Evolutionary conservation across 2,888 invertebrate genomes (phyloP).

Genomic region (Machimus rusticus): DNA sequence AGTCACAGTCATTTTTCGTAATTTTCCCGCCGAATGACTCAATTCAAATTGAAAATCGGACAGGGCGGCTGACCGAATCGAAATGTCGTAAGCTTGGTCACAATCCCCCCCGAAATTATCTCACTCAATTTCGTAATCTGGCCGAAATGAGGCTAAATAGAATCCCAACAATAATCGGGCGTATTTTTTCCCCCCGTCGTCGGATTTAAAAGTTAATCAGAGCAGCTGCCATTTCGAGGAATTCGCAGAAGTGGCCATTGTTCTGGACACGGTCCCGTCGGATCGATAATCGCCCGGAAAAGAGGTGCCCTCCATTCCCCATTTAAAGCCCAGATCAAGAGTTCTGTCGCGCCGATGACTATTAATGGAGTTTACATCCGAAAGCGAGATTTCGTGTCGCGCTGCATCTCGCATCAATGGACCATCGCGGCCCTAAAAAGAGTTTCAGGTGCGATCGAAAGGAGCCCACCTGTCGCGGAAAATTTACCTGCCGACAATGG

Average conservation of each 20-base stretch:
- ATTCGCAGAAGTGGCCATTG: neutral
- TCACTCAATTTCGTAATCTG: neutral
- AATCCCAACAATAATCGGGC: neutral
- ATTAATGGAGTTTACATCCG: neutral
- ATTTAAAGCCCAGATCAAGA: neutral
- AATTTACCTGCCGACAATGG: neutral
- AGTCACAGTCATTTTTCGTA: neutral
- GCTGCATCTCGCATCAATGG: neutral
- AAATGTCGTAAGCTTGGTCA: neutral
- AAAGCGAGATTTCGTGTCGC: neutral
- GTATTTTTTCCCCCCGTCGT: neutral
- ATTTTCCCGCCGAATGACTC: neutral
- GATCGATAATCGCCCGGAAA: neutral
- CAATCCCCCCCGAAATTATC: neutral
- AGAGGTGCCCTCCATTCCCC: neutral
- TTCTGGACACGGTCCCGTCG: neutral
- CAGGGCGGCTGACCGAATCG: neutral
- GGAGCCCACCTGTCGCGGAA: neutral
- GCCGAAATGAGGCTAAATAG: neutral
- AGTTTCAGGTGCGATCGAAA: neutral
- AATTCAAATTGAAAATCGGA: neutral
- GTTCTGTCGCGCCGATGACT: neutral
- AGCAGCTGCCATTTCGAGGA: neutral
- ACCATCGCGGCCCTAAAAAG: neutral
- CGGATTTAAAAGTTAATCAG: neutral